phyloP scores from a whole-genome alignment of 2,888 invertebrate genomes.

The Lithophane socia region DNA sequence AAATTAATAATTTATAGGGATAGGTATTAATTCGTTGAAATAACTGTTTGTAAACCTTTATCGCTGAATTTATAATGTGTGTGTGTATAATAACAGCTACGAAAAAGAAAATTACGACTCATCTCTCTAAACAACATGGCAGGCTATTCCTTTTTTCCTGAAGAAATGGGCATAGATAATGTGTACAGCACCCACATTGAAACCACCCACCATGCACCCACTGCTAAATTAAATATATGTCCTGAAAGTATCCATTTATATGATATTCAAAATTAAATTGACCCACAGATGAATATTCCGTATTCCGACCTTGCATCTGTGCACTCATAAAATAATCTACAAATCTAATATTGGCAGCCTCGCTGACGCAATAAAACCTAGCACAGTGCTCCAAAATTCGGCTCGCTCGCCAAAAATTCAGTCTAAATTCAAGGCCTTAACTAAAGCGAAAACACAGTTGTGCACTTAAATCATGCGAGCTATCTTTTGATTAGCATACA shows the following conservation, averaged over 20 bases:
- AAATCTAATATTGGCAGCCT: conserved; percentile 36
- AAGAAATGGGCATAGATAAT: neutral
- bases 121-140: neutral
- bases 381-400: conserved; percentile 35
- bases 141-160: neutral
- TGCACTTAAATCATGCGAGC: conserved; percentile 74
- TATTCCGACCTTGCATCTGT: conserved; percentile 9
- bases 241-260: neutral
- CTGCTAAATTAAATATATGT: too few relatives aligned
- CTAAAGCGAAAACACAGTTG: conserved; percentile 53
- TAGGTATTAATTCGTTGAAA: conserved; percentile 7
- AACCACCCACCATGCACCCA: neutral
- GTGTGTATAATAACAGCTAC: too few relatives aligned
- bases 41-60: conserved; percentile 3
- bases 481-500: conserved; percentile 83
- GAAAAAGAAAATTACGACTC: neutral
- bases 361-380: conserved; percentile 26
- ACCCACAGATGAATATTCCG: neutral
- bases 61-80: neutral
- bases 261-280: neutral
- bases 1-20: conserved; percentile 7
- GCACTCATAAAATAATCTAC: conserved; percentile 24
- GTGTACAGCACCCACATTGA: neutral
- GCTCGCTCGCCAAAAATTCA: conserved; percentile 39
- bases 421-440: conserved; percentile 59